These are phyloP conservation scores for Tiliacea aurago DNA, from an alignment of 2,888 invertebrate species.

Conservation along the genomic window DNA sequence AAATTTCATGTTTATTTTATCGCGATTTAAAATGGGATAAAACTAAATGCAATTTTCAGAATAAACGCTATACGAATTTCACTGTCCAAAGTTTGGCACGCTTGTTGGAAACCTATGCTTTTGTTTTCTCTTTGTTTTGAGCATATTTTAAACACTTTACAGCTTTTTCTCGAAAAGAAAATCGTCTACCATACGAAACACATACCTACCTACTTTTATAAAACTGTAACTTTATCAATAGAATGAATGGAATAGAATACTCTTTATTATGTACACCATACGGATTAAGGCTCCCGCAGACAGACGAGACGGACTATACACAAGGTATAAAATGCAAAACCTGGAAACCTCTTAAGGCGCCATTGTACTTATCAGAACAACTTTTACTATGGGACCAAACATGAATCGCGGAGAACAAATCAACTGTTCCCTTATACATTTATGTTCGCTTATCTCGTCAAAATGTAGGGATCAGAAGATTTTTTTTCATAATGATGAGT, in stretches of 20 bases:
- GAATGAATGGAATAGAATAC: background rate
- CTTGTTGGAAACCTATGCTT: constrained; percentile 19
- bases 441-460: too few relatives aligned
- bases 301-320: too few relatives aligned
- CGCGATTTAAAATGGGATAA: background rate
- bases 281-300: too few relatives aligned
- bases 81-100: constrained; percentile 9
- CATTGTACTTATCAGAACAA: too few relatives aligned
- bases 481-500: too few relatives aligned
- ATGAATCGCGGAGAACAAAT: too few relatives aligned
- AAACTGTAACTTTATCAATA: background rate
- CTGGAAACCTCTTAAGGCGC: too few relatives aligned
- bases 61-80: background rate
- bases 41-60: background rate
- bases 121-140: constrained; percentile 33
- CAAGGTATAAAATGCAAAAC: too few relatives aligned
- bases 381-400: too few relatives aligned
- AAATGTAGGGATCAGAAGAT: too few relatives aligned
- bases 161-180: background rate
- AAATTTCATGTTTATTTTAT: background rate
- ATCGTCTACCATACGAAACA: background rate
- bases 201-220: background rate
- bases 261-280: too few relatives aligned
- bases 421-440: too few relatives aligned
- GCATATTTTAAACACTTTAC: constrained; percentile 12